Evolutionary conservation across 2,797 vertebrate genomes (phyloP).

Genomic region (Cossypha polioptera): DNA sequence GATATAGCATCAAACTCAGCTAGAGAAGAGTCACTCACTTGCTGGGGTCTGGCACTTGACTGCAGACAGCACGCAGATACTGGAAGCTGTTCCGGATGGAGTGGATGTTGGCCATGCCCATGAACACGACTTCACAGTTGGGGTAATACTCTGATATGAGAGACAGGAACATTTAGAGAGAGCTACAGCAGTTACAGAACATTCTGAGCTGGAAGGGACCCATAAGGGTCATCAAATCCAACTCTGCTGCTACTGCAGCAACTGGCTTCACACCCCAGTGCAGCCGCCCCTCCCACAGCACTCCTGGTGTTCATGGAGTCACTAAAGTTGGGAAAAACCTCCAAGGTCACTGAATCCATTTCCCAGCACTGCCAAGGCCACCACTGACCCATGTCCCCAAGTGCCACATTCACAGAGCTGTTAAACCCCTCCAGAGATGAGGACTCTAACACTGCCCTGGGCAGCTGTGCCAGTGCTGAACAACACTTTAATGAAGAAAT

Average conservation of each 20-base stretch:
- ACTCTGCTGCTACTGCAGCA: background rate
- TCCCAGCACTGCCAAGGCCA: background rate
- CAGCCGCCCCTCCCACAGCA: fast-evolving
- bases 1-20: background rate
- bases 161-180: background rate
- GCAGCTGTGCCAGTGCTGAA: background rate
- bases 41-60: constrained; percentile 97
- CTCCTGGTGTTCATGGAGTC: background rate
- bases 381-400: background rate
- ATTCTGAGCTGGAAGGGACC: background rate
- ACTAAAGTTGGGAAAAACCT: background rate
- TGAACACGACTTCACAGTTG: constrained; percentile 97
- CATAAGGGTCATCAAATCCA: background rate
- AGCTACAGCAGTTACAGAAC: background rate
- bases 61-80: constrained; percentile 92
- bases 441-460: background rate
- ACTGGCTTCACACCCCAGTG: background rate
- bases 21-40: constrained; percentile 83
- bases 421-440: background rate
- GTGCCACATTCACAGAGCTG: background rate
- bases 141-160: constrained; percentile 90
- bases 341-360: background rate
- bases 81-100: constrained; percentile 98
- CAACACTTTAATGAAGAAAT: background rate
- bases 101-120: constrained; percentile 99